phyloP scores from a whole-genome alignment of 35 echinoderm and acorn worm genomes.

The Lytechinus pictus region DNA sequence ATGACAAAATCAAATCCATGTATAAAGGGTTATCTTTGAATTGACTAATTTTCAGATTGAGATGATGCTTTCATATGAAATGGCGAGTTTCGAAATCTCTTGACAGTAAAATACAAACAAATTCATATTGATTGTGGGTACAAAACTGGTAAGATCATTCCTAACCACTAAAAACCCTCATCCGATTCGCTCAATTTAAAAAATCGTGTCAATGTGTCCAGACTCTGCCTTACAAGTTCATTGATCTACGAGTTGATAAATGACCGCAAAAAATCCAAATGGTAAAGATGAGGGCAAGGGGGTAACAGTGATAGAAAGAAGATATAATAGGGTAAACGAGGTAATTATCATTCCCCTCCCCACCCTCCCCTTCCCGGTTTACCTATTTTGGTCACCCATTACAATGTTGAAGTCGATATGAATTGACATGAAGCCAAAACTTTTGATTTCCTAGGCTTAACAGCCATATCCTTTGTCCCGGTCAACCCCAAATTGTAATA shows the following conservation, averaged over 20 bases:
- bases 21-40: no score
- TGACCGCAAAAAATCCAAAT: conserved; percentile 14
- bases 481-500: conserved; percentile 44
- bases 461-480: conserved; percentile 43
- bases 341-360: neutral
- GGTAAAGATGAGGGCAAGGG: neutral
- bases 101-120: neutral
- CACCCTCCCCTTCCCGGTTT: conserved; percentile 16
- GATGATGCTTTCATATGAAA: neutral
- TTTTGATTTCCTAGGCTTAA: conserved; percentile 42
- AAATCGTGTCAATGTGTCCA: conserved; percentile 5
- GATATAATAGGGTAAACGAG: neutral
- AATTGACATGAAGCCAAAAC: conserved; percentile 54
- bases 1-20: no score
- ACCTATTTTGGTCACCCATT: conserved; percentile 42
- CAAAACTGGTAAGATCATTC: neutral
- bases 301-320: neutral
- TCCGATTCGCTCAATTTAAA: conserved; percentile 30
- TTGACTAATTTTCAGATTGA: neutral
- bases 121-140: neutral
- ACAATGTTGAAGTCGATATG: conserved; percentile 39
- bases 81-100: neutral
- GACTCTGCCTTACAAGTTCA: conserved; percentile 4
- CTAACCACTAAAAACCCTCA: neutral
- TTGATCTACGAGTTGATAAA: neutral